Base-by-base conservation (phyloP, 2,113 vertebrate genomes). In the Centropus unirufus region DNA sequence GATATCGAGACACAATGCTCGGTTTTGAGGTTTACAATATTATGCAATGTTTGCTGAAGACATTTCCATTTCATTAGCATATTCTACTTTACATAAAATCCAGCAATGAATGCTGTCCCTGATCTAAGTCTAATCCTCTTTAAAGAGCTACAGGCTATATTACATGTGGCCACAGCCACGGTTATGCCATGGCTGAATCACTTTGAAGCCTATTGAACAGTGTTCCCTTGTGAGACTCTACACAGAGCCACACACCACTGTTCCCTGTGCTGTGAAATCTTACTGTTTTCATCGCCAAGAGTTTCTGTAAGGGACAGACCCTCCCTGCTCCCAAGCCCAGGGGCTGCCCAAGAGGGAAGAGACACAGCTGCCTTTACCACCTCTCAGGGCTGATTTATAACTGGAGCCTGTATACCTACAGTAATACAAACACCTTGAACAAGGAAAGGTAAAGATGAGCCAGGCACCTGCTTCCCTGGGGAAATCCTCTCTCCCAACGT, bases 31-130 rank as follows among this genome's bases (percentile, higher is more conserved):
- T 77, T 87, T 96, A 81, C 67, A 62, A 91, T 97, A 97, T 97
- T 97, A 97, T 68, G 96, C 96, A 94, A 97, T 98, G 97, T 98
- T 98, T 98, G 98, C 97, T 15, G 12, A 87, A 94, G 97, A 98
- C 94, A 97, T 97, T 98, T 97, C 92, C 97, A 98, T 98, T 77
- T 94, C 97, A 98, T 98, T 98, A 98, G 97, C 98, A 98, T 98
- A 98, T 76, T 87, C 96, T 83, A 14, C 97, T 97, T 95, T 70
- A 92, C 95, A 54, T 91, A 97, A 97, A 96, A 95, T 69, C 96
- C 93, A 89, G 96, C 72, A 66, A 92, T 98, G 97, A 98, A 98
- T 97, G 97, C 96, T 97, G 95, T 91, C 91, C 83, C 94, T 91
- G 81, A 96, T 73, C 96, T 96, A 72, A 86, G 81, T 97, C 98